A percentile compares a stretch with the other conserved stretches of the same genome.
Evolutionary conservation across 2,888 invertebrate species (phyloP).

Genomic region (Mermis nigrescens): DNA sequence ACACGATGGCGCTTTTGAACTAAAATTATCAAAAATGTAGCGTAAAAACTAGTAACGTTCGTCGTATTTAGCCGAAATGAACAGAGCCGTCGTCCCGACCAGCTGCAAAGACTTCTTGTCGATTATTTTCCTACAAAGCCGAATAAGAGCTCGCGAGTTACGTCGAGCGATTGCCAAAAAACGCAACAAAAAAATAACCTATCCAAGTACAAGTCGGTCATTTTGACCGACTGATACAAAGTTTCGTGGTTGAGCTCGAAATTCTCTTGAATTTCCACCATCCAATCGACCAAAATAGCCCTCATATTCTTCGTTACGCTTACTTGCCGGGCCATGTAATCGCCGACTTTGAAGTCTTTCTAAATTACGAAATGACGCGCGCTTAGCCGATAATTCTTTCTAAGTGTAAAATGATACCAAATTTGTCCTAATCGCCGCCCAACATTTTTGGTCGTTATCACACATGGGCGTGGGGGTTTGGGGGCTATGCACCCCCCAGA

Average conservation of each 20-base stretch:
- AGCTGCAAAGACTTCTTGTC: constrained; percentile 65
- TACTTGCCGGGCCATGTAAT: constrained; percentile 49
- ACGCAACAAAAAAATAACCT: neutral
- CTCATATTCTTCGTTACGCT: constrained; percentile 62
- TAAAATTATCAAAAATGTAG: neutral
- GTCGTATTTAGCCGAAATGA: constrained; percentile 87
- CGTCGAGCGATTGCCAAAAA: neutral
- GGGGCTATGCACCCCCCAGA: no score
- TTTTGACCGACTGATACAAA: constrained; percentile 79
- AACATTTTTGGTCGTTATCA: no score
- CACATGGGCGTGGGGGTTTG: no score
- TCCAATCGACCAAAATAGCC: constrained; percentile 85
- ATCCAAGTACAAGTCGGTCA: constrained; percentile 67
- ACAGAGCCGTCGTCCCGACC: constrained; percentile 71
- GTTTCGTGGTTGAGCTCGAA: constrained; percentile 98
- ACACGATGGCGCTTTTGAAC: no score
- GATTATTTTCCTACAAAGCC: constrained; percentile 45
- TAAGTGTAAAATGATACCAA: constrained; percentile 20
- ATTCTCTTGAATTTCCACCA: constrained; percentile 74
- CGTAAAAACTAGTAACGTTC: constrained; percentile 41
- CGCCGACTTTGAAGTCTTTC: constrained; percentile 49
- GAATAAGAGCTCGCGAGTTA: no score
- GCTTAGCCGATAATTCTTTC: neutral
- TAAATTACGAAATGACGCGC: constrained; percentile 32
- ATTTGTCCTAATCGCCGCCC: no score